phyloP scores from a whole-genome alignment of 1,140 invertebrate species.

The Atta colombica region DNA sequence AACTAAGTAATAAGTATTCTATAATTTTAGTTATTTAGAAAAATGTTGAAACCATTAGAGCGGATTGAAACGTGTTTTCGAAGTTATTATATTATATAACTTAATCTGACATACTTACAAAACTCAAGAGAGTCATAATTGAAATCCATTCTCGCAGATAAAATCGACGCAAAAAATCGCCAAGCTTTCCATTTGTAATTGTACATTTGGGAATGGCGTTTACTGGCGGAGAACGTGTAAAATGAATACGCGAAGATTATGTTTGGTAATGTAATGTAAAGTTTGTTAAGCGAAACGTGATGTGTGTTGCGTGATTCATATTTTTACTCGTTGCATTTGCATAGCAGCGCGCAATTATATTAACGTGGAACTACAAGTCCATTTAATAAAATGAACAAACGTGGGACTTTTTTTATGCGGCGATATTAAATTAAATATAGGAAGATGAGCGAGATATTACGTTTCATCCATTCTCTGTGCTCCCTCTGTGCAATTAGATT shows the following conservation, averaged over 20 bases:
- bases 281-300: constrained; percentile 58
- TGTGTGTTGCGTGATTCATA: constrained; percentile 60
- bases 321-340: constrained; percentile 56
- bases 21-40: not conserved
- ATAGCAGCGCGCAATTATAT: constrained; percentile 57
- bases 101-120: not conserved
- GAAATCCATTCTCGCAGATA: constrained; percentile 17
- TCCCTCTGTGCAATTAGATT: constrained; percentile 47
- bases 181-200: constrained; percentile 43
- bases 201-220: constrained; percentile 43
- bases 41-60: not conserved
- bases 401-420: constrained; percentile 26
- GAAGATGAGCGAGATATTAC: constrained; percentile 36
- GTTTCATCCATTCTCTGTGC: constrained; percentile 15
- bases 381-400: constrained; percentile 61
- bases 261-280: constrained; percentile 62
- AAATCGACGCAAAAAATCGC: constrained; percentile 27
- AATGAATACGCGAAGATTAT: constrained; percentile 62
- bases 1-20: not conserved
- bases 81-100: not conserved
- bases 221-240: constrained; percentile 13
- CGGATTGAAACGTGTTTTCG: not conserved
- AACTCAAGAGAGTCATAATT: constrained; percentile 29
- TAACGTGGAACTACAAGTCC: constrained; percentile 53
- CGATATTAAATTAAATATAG: constrained; percentile 58